A percentile compares a stretch with the other conserved stretches of the same genome.
Conservation (phyloP, 37 sponge, comb jelly and placozoan species). For the Chondrosia reniformis region DNA sequence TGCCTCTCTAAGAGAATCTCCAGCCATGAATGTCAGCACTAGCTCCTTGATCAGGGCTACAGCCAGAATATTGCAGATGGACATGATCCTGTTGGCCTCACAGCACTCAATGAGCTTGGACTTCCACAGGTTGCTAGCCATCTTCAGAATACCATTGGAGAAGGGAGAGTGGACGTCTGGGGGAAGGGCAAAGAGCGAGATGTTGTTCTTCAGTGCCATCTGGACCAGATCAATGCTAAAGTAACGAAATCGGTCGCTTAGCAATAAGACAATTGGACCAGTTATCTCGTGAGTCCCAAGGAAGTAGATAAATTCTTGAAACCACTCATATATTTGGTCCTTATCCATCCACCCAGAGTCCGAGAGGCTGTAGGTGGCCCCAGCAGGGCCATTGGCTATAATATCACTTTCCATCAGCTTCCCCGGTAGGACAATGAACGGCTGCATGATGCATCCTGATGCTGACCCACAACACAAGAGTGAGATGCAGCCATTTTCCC, state of each 20-base stretch:
- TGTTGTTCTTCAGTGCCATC: neutral
- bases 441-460: neutral
- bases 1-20: neutral
- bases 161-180: neutral
- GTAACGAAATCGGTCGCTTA: neutral
- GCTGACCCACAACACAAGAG: conserved; percentile 1
- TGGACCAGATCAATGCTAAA: neutral
- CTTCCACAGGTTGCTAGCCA: neutral
- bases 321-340: neutral
- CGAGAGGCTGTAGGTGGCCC: neutral
- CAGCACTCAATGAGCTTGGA: neutral
- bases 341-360: neutral
- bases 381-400: neutral
- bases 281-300: neutral
- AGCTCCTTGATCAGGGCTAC: neutral
- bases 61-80: neutral
- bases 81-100: neutral
- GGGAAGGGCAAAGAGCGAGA: neutral
- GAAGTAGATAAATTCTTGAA: neutral
- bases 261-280: neutral
- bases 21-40: neutral
- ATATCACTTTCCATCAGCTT: neutral
- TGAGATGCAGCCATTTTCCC: neutral
- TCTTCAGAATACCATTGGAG: neutral
- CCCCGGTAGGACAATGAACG: neutral